A percentile compares a stretch with the other conserved stretches of the same genome.
phyloP scores from a whole-genome alignment of 2,888 invertebrate species.

The Yponomeuta plumbellus region DNA sequence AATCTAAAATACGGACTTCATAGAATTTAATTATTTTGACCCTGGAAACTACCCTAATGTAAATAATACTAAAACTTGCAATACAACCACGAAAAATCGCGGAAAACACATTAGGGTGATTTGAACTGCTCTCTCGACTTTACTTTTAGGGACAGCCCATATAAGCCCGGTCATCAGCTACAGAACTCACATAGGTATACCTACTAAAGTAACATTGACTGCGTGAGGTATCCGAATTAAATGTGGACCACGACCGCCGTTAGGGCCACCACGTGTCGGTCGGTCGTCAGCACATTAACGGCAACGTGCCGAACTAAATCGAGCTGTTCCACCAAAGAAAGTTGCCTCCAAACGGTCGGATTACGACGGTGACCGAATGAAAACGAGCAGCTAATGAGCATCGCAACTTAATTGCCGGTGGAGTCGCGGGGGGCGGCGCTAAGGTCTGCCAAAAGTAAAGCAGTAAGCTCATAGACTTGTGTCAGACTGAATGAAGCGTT shows the following conservation, averaged over 20 bases:
- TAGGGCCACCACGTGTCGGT: conserved; percentile 16
- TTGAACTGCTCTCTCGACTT: background rate
- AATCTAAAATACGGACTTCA: no score
- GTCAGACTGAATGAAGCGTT: no score
- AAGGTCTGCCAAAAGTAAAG: conserved; percentile 19
- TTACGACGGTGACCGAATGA: conserved; percentile 57
- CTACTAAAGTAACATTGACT: background rate
- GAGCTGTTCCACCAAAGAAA: conserved; percentile 39
- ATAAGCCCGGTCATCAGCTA: background rate
- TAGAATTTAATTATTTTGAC: no score
- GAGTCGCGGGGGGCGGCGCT: conserved; percentile 30
- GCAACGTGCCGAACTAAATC: conserved; percentile 35
- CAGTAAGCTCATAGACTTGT: background rate
- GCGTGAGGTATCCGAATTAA: background rate
- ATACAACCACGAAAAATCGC: background rate
- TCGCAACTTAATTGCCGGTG: conserved; percentile 57
- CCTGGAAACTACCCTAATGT: no score
- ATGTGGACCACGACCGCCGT: conserved; percentile 3
- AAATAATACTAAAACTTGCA: background rate
- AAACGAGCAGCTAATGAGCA: conserved; percentile 68
- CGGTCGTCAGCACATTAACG: conserved; percentile 52
- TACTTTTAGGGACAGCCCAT: background rate
- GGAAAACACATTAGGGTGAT: background rate
- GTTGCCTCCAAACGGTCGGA: conserved; percentile 42
- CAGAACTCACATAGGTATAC: background rate